Conservation (phyloP, 2,888 invertebrate genomes). For the Apamea monoglypha region DNA sequence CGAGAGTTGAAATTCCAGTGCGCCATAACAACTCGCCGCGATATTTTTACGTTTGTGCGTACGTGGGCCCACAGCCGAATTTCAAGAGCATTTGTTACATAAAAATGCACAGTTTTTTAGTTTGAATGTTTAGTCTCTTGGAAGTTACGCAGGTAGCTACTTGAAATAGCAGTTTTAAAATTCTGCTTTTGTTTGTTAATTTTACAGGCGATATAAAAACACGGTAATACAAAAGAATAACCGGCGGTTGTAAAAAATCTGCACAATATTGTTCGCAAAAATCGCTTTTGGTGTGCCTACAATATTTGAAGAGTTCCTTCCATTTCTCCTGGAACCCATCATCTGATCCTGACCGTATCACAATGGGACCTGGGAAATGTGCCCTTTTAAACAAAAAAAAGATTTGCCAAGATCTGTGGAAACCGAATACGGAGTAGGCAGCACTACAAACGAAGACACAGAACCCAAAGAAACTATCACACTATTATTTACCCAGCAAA, state of each 20-base stretch:
- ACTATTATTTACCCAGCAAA: constrained; percentile 31
- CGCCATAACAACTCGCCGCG: too few species aligned
- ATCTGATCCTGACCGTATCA: neutral
- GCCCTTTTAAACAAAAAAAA: neutral
- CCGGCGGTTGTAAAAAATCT: too few species aligned
- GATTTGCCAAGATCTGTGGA: neutral
- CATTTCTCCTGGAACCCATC: neutral
- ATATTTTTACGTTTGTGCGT: too few species aligned
- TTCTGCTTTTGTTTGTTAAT: too few species aligned
- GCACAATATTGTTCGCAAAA: too few species aligned
- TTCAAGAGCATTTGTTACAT: neutral
- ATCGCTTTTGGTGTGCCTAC: neutral
- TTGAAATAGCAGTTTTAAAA: too few species aligned
- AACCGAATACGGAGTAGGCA: neutral
- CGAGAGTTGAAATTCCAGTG: too few species aligned
- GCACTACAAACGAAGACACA: neutral
- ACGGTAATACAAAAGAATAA: too few species aligned
- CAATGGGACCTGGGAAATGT: neutral
- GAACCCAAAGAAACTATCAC: neutral
- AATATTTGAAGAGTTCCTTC: neutral
- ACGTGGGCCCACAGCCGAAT: neutral
- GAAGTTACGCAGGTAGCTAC: too few species aligned
- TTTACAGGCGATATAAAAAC: too few species aligned
- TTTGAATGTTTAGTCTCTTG: neutral
- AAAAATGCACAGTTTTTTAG: too few species aligned